Conservation (phyloP, 2,113 vertebrate species). For the Apus apus region DNA sequence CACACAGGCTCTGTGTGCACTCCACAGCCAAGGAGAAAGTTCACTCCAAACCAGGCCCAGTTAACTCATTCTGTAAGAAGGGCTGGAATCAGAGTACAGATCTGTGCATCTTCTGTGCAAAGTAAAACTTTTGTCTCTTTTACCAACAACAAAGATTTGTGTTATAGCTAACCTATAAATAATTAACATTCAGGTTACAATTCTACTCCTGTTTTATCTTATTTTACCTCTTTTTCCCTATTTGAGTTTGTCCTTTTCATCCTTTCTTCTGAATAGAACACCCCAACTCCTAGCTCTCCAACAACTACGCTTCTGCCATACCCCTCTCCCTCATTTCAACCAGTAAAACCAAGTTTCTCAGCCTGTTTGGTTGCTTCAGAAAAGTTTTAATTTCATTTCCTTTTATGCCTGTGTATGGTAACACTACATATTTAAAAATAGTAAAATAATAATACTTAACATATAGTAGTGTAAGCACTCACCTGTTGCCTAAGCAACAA, state of each 20-base stretch:
- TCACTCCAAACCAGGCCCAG: background rate
- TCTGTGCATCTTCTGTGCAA: background rate
- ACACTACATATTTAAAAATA: background rate
- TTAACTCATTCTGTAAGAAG: background rate
- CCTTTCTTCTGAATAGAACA: background rate
- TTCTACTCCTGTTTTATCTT: background rate
- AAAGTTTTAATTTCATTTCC: background rate
- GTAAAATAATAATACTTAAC: background rate
- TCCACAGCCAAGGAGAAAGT: background rate
- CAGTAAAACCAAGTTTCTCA: background rate
- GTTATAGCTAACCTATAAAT: background rate
- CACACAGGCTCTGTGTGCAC: background rate
- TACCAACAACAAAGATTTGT: background rate
- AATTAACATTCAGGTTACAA: background rate
- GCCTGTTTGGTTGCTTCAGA: background rate
- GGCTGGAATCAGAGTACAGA: background rate
- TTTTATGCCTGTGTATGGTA: background rate
- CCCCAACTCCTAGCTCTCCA: background rate
- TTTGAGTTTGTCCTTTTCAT: background rate
- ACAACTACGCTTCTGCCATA: background rate
- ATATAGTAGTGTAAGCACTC: background rate
- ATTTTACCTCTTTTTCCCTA: background rate
- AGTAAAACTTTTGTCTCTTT: background rate
- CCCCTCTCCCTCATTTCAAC: background rate
- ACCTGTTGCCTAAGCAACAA: slow-evolving; percentile 39